Percentiles rank a stretch among this genome's conserved stretches.
Evolutionary conservation across 2,888 invertebrate genomes (phyloP).

Genomic region (Lepidochrysops patricia): DNA sequence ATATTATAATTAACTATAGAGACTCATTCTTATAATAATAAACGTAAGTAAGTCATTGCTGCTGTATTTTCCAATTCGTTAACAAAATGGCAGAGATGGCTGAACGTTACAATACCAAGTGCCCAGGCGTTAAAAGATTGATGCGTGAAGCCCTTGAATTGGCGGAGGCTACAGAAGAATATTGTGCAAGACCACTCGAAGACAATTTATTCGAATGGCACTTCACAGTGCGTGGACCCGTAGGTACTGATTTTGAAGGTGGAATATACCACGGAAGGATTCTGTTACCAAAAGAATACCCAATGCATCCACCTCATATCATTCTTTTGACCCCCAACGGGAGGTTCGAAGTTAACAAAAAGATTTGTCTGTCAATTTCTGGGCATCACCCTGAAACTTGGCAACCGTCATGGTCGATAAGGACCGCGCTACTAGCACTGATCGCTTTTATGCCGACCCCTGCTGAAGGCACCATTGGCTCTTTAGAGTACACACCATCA

Average conservation of each 20-base stretch:
- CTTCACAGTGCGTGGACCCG: slow-evolving; percentile 93
- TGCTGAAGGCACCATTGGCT: slow-evolving; percentile 92
- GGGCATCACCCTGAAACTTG: slow-evolving; percentile 98
- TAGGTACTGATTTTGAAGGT: slow-evolving; percentile 90
- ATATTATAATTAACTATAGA: too few species aligned
- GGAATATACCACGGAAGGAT: slow-evolving; percentile 96
- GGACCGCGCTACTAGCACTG: slow-evolving; percentile 92
- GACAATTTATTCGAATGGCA: slow-evolving; percentile 99
- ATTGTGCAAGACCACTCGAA: slow-evolving; percentile 90
- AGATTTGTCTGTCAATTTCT: slow-evolving; percentile 96
- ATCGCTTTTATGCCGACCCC: slow-evolving; percentile 96
- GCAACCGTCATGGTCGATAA: slow-evolving; percentile 97
- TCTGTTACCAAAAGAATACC: slow-evolving; percentile 93
- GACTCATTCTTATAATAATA: background rate
- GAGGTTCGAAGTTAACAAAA: slow-evolving; percentile 93
- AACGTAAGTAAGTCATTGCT: background rate
- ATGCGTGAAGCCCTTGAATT: slow-evolving; percentile 94
- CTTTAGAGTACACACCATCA: slow-evolving; percentile 89
- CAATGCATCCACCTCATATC: slow-evolving; percentile 97
- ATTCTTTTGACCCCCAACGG: slow-evolving; percentile 95
- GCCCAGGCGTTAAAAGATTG: slow-evolving; percentile 91
- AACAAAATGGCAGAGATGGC: slow-evolving; percentile 52
- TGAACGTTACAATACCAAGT: slow-evolving; percentile 68
- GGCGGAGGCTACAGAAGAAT: slow-evolving; percentile 90
- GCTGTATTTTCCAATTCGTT: background rate